These are phyloP conservation scores for Chromis chromis DNA, from an alignment of 2,797 vertebrate genomes.

Conservation along the genomic window DNA sequence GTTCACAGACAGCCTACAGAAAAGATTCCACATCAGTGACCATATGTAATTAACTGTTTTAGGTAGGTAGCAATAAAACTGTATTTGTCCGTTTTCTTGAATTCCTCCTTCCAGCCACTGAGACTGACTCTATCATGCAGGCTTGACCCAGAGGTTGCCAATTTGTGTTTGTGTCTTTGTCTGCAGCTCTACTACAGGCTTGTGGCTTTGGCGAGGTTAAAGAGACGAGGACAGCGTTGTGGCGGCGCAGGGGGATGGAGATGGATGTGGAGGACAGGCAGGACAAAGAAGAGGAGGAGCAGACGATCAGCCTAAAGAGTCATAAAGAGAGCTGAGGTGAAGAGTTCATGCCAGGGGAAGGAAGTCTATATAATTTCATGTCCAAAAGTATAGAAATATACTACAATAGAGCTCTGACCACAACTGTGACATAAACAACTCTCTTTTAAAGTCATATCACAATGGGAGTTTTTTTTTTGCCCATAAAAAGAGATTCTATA, in stretches of 20 bases:
- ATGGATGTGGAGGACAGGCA: constrained; percentile 39
- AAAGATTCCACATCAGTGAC: constrained; percentile 81
- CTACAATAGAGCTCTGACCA: constrained; percentile 40
- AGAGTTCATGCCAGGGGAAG: constrained; percentile 66
- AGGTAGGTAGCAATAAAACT: constrained; percentile 84
- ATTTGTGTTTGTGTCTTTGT: constrained; percentile 75
- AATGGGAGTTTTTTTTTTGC: constrained; percentile 10
- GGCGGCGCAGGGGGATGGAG: constrained; percentile 35
- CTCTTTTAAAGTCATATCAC: constrained; percentile 13
- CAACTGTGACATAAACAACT: constrained; percentile 50
- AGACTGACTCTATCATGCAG: constrained; percentile 68
- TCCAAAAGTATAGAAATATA: constrained; percentile 55
- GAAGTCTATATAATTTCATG: constrained; percentile 51
- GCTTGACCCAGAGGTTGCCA: constrained; percentile 72
- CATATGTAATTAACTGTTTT: constrained; percentile 85
- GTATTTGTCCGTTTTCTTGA: constrained; percentile 76
- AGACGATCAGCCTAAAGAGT: constrained; percentile 39
- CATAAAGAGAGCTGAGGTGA: constrained; percentile 68
- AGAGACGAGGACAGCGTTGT: constrained; percentile 53
- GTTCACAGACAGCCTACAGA: constrained; percentile 81
- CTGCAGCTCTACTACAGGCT: constrained; percentile 66
- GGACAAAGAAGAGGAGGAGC: constrained; percentile 52
- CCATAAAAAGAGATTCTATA: constrained; percentile 23
- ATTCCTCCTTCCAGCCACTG: constrained; percentile 72
- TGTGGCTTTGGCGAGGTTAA: constrained; percentile 69